Conservation (phyloP, 2,888 invertebrate genomes). For the Dascillus cervinus region DNA sequence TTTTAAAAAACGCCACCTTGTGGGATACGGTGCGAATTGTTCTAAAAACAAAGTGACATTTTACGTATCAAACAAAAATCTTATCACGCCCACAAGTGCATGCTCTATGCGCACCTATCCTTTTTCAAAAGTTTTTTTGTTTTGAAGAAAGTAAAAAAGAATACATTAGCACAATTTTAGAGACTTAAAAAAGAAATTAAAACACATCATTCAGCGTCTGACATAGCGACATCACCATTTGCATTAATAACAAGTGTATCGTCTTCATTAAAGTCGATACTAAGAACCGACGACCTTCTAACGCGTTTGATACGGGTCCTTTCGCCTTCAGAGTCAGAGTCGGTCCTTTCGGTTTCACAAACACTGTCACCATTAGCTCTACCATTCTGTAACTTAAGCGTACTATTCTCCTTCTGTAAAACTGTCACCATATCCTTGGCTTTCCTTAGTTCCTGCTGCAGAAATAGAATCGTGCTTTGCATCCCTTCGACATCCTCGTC, state of each 20-base stretch:
- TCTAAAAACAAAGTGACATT: too few species aligned
- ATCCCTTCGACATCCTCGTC: constrained; percentile 98
- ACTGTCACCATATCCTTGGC: constrained; percentile 58
- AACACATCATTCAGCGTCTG: constrained; percentile 34
- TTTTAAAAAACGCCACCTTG: too few species aligned
- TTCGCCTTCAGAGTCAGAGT: constrained; percentile 43
- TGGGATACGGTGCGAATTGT: too few species aligned
- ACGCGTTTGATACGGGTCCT: constrained; percentile 57
- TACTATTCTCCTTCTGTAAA: constrained; percentile 53
- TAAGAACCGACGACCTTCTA: constrained; percentile 62
- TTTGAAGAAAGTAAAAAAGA: too few species aligned
- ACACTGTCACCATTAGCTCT: constrained; percentile 30
- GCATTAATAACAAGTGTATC: constrained; percentile 63
- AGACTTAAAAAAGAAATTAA: too few species aligned
- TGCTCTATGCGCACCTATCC: too few species aligned
- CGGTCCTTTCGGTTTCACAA: constrained; percentile 42
- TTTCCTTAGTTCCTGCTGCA: constrained; percentile 88
- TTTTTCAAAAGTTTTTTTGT: too few species aligned
- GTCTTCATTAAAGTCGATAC: constrained; percentile 67
- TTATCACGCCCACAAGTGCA: too few species aligned
- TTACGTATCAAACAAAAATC: too few species aligned
- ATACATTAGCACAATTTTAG: too few species aligned
- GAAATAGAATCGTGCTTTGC: constrained; percentile 92
- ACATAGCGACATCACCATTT: constrained; percentile 56
- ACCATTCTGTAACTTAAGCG: constrained; percentile 27